Percentiles rank a stretch among this genome's conserved stretches.
Conservation (phyloP, 2,113 vertebrate species). For the Pithys albifrons region DNA sequence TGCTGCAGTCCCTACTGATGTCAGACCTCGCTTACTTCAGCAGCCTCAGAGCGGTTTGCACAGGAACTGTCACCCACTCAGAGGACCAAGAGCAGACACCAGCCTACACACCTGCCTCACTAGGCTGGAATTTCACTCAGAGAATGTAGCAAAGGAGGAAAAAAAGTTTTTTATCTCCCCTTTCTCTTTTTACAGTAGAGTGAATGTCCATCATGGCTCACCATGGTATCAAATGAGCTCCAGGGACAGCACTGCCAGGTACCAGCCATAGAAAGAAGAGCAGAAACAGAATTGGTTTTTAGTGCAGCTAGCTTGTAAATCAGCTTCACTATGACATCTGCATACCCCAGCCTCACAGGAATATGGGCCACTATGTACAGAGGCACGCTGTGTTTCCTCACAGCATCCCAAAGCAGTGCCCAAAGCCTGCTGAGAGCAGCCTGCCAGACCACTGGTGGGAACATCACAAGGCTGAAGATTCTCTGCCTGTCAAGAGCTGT, state of each 20-base stretch:
- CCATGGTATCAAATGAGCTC: not conserved
- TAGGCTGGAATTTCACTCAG: not conserved
- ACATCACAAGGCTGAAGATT: accelerated
- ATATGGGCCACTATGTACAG: accelerated
- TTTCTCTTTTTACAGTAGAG: not conserved
- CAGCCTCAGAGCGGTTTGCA: not conserved
- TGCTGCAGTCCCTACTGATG: not conserved
- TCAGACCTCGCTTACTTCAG: not conserved
- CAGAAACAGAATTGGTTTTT: not conserved
- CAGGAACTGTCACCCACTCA: not conserved
- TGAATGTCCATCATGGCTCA: not conserved
- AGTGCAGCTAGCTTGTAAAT: not conserved
- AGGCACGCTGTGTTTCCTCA: too few relatives aligned
- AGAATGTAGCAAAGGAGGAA: not conserved
- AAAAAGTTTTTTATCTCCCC: not conserved
- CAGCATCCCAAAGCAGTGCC: not conserved
- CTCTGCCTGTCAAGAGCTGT: accelerated
- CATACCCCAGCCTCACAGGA: not conserved
- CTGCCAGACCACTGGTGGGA: not conserved
- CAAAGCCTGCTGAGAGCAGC: not conserved
- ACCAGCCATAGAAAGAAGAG: not conserved
- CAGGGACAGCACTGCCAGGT: not conserved
- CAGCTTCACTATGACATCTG: not conserved
- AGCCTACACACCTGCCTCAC: not conserved
- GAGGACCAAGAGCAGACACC: not conserved